A percentile compares a stretch with the other conserved stretches of the same genome.
Evolutionary conservation across 1,140 invertebrate genomes (phyloP).

Genomic region (Megathymus violae): DNA sequence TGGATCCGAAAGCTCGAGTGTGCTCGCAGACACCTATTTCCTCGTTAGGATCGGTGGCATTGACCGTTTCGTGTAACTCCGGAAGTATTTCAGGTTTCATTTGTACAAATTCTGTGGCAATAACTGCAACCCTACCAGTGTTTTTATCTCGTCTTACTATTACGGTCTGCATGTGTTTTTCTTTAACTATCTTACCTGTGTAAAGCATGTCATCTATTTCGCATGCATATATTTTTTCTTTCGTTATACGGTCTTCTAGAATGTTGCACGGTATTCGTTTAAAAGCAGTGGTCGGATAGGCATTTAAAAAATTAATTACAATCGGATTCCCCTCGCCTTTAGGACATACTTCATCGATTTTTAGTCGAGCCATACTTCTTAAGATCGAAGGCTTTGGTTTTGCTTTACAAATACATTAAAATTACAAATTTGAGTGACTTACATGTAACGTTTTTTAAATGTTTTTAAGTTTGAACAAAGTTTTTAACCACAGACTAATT

Average conservation of each 20-base stretch:
- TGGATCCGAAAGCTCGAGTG: slow-evolving; percentile 72
- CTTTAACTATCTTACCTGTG: not conserved
- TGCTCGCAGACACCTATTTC: slow-evolving; percentile 58
- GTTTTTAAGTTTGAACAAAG: no score
- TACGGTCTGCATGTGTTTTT: slow-evolving; percentile 49
- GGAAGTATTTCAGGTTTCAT: slow-evolving; percentile 20
- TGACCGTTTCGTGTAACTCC: not conserved
- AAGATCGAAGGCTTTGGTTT: no score
- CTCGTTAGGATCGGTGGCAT: no score
- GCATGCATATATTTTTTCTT: not conserved
- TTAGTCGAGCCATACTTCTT: not conserved
- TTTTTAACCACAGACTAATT: no score
- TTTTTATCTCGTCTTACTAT: slow-evolving; percentile 56
- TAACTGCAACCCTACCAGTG: slow-evolving; percentile 63
- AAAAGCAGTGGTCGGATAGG: not conserved
- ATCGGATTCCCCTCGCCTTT: not conserved
- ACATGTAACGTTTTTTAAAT: no score
- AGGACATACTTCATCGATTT: not conserved
- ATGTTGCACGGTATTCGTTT: not conserved
- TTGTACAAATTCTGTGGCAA: slow-evolving; percentile 52
- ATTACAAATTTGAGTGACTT: no score
- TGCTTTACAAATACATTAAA: no score
- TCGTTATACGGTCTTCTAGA: not conserved
- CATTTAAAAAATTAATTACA: not conserved
- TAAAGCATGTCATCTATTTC: slow-evolving; percentile 7